Base-by-base conservation (phyloP, 2,888 invertebrate species). In the Caradrina kadenii region DNA sequence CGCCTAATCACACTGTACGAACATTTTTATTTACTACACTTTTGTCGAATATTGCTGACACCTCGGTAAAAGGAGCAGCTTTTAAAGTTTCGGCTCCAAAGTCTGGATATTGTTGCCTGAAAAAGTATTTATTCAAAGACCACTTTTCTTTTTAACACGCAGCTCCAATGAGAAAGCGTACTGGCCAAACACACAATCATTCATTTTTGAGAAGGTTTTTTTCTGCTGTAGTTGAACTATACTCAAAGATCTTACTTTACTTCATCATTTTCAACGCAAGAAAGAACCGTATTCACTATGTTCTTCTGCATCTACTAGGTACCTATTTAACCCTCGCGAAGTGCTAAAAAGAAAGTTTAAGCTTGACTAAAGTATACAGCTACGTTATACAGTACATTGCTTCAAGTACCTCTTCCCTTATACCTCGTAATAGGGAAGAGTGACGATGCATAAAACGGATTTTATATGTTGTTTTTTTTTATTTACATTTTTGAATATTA, bases 361-460 rank as follows among this genome's bases (percentile, higher is more conserved):
- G 2, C n/a, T 0, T 17, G 10, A 19, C 52, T 52, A n/a, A 11
- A 11, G 10, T 59, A 48, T 17, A 10, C 35, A 22, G 6, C 13
- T 67, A 31, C n/a, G 39, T 66, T 69, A 77, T 69, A 65, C 65
- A 64, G 59, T 62, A 26, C 65, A 50, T 58, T 50, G 49, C 39
- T 56, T 60, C 31, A 74, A 79, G 73, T 52, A 22, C 55, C 26
- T 52, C 54, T 39, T n/a, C 11, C 19, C 26, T 19, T 31, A 31
- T 17, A 45, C 54, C 11, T 21, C 54, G 42, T 66, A 50, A 61
- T 49, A 62, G 31, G 63, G 63, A 58, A 55, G 50, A 63, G 54
- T 78, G 78, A 78, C 76, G 61, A 22, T 48, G 78, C 78, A 79
- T 80, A 35, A 74, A 77, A 42, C 48, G 39, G 49, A 26, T 39